Percentiles rank a stretch among this genome's conserved stretches.
phyloP scores from a whole-genome alignment of 2,113 vertebrate species.

The Lutjanus erythropterus region DNA sequence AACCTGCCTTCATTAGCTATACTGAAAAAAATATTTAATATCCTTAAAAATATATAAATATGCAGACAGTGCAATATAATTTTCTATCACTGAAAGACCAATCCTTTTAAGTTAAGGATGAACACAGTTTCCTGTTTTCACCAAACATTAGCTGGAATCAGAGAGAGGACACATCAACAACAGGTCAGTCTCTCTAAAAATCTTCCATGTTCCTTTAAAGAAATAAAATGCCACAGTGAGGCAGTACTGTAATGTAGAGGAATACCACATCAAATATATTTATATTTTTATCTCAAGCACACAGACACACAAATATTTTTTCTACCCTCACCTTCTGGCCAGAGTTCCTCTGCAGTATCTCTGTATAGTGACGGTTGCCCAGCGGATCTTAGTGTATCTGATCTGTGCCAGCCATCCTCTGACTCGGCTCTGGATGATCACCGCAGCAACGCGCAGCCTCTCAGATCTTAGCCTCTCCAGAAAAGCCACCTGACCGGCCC shows the following conservation, averaged over 20 bases:
- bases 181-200: neutral
- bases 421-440: slow-evolving; percentile 82
- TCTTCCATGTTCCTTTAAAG: neutral
- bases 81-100: no score
- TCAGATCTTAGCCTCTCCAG: slow-evolving; percentile 83
- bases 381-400: slow-evolving; percentile 39
- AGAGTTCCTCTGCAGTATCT: slow-evolving; percentile 80
- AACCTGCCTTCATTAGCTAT: neutral
- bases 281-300: neutral
- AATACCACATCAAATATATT: neutral
- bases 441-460: slow-evolving; percentile 75
- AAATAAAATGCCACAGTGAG: neutral
- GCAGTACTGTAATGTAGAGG: neutral
- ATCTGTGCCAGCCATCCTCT: slow-evolving; percentile 83
- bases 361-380: slow-evolving; percentile 78
- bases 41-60: neutral
- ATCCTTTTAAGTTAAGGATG: no score
- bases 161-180: neutral
- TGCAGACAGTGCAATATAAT: no score
- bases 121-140: neutral
- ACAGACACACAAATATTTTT: slow-evolving; percentile 1
- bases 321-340: slow-evolving; percentile 78
- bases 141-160: neutral
- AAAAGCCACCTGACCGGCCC: slow-evolving; percentile 84
- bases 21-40: no score